These are phyloP conservation scores for Scarus forsteni DNA, from an alignment of 2,797 vertebrate genomes.

Conservation along the genomic window DNA sequence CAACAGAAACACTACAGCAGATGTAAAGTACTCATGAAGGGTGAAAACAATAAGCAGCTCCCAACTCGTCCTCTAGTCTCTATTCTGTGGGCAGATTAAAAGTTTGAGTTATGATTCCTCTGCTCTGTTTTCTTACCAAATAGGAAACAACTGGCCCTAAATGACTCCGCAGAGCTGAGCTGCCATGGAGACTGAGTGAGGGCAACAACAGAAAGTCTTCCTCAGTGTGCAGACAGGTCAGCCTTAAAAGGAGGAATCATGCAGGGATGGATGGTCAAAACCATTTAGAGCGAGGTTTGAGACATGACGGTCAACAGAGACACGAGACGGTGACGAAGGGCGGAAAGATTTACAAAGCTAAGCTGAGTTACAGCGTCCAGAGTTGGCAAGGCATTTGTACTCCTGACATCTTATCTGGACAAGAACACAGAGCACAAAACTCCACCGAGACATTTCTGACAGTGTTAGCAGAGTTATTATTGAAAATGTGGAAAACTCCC, in stretches of 20 bases:
- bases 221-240: slow-evolving; percentile 15
- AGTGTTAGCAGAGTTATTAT: too few relatives aligned
- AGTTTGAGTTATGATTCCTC: slow-evolving; percentile 25
- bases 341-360: neutral
- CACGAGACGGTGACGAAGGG: neutral
- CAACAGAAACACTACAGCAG: neutral
- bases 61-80: slow-evolving; percentile 11
- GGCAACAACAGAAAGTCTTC: slow-evolving; percentile 26
- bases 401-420: too few relatives aligned
- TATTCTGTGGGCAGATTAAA: slow-evolving; percentile 9
- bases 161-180: slow-evolving; percentile 12
- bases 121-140: slow-evolving; percentile 14
- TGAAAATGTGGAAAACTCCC: too few relatives aligned
- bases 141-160: neutral
- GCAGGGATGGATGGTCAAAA: slow-evolving; percentile 32
- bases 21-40: neutral
- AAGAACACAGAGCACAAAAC: too few relatives aligned
- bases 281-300: slow-evolving; percentile 21
- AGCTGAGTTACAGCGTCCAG: too few relatives aligned
- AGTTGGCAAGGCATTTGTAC: too few relatives aligned
- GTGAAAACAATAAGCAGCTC: neutral
- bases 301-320: slow-evolving; percentile 1
- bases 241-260: slow-evolving; percentile 50
- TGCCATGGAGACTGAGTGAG: slow-evolving; percentile 25
- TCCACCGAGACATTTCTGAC: too few relatives aligned